These are phyloP conservation scores for Lamellibrachia satsuma DNA, from an alignment of 2,888 invertebrate genomes.

Conservation along the genomic window DNA sequence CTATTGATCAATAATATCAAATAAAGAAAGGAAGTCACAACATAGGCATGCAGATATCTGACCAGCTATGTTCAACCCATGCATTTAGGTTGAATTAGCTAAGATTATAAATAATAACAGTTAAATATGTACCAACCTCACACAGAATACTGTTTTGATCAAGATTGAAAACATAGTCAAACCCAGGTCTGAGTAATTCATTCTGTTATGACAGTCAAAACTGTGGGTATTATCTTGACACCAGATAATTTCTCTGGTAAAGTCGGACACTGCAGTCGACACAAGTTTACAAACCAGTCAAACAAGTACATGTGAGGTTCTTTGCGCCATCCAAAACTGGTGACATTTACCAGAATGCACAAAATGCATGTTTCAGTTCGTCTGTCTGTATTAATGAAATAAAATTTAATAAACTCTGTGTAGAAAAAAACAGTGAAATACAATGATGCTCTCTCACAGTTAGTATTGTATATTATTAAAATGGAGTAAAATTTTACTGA, in stretches of 20 bases:
- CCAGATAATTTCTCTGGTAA: not conserved
- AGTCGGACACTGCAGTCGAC: not conserved
- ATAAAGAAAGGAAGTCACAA: not conserved
- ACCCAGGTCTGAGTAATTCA: not conserved
- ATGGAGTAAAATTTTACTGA: too few relatives aligned
- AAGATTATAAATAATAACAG: not conserved
- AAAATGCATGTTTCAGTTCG: not conserved
- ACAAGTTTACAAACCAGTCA: not conserved
- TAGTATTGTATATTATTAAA: too few relatives aligned
- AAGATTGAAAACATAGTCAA: not conserved
- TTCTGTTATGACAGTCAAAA: not conserved
- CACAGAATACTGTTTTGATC: not conserved
- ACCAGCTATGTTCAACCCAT: not conserved
- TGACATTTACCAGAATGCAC: not conserved
- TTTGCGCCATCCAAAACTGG: not conserved
- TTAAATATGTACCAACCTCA: not conserved
- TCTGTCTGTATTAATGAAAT: not conserved
- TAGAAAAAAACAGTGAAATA: not conserved
- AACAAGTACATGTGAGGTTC: not conserved
- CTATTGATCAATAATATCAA: too few relatives aligned
- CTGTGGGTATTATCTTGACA: not conserved
- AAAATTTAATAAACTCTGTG: not conserved
- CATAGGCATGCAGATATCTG: not conserved
- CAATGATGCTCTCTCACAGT: not conserved
- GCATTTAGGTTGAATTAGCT: not conserved